Percentiles rank a stretch among this genome's conserved stretches.
These are phyloP conservation scores for Odobenus rosmarus DNA, from an alignment of 2,113 vertebrate genomes.

Conservation along the genomic window DNA sequence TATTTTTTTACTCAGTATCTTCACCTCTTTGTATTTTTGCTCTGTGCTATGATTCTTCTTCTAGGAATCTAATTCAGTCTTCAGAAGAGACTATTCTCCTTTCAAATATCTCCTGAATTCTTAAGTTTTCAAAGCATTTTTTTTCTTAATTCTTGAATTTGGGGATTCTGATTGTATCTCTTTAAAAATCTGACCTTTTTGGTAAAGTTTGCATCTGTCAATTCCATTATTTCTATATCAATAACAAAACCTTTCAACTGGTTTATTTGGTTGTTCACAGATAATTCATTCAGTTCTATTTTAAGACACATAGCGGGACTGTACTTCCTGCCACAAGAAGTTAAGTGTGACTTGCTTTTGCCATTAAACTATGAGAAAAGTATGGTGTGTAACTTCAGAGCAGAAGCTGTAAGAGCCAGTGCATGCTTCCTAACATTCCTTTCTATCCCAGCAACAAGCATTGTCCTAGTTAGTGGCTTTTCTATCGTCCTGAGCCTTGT, in stretches of 20 bases:
- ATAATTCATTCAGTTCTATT: background rate
- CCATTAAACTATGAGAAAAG: background rate
- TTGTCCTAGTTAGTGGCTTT: background rate
- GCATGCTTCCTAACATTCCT: background rate
- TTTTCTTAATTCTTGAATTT: conserved; percentile 9
- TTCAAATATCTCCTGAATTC: background rate
- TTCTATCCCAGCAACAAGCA: background rate
- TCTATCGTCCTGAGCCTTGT: background rate
- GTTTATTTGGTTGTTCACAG: background rate
- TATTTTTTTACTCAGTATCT: background rate
- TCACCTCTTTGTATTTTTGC: background rate
- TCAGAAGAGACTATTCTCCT: background rate
- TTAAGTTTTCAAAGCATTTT: background rate
- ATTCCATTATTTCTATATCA: background rate
- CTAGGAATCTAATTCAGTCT: background rate
- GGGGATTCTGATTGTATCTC: background rate
- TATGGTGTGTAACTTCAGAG: background rate
- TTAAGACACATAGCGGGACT: background rate
- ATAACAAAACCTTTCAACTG: background rate
- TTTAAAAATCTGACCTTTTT: background rate
- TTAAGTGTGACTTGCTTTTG: background rate
- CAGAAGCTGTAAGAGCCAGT: background rate
- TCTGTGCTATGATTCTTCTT: background rate
- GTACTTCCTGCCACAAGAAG: background rate
- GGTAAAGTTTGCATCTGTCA: background rate